phyloP scores from a whole-genome alignment of 2,888 invertebrate genomes.

The Xylota segnis region DNA sequence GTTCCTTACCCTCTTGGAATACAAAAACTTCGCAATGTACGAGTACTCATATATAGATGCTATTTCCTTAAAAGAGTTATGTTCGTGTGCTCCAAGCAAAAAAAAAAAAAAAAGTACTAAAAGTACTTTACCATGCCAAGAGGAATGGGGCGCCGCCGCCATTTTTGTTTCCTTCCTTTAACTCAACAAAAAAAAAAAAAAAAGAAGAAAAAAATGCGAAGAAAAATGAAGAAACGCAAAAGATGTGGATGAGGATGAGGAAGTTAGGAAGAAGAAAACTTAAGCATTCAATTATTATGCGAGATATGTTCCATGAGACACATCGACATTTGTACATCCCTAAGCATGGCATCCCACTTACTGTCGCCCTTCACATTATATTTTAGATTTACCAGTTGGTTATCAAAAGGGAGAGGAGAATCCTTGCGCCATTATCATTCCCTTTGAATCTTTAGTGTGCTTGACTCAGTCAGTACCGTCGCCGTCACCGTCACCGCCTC shows the following conservation, averaged over 20 bases:
- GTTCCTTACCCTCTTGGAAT: constrained; percentile 6
- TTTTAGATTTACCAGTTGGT: constrained; percentile 47
- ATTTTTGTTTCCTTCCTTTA: constrained; percentile 18
- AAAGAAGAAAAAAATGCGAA: not conserved
- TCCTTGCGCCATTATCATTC: constrained; percentile 45
- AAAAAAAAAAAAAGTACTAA: constrained; percentile 13
- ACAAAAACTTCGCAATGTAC: constrained; percentile 6
- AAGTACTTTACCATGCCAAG: constrained; percentile 12
- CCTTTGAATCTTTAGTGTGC: constrained; percentile 22
- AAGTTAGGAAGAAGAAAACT: constrained; percentile 25
- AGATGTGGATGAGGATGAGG: not conserved
- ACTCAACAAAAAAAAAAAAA: not conserved
- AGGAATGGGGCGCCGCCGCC: constrained; percentile 12
- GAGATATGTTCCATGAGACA: constrained; percentile 43
- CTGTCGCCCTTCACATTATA: constrained; percentile 37
- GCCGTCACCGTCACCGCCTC: not conserved
- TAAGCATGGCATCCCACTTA: not conserved
- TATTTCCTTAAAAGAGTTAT: constrained; percentile 34
- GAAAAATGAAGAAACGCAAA: no score
- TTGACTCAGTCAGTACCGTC: constrained; percentile 9
- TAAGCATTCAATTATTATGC: constrained; percentile 62
- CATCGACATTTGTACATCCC: constrained; percentile 32
- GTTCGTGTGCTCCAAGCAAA: not conserved
- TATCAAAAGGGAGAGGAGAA: constrained; percentile 34
- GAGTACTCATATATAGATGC: constrained; percentile 4